A percentile compares a stretch with the other conserved stretches of the same genome.
Conservation (phyloP, 1,140 invertebrate species). For the Dendrolimus kikuchii region DNA sequence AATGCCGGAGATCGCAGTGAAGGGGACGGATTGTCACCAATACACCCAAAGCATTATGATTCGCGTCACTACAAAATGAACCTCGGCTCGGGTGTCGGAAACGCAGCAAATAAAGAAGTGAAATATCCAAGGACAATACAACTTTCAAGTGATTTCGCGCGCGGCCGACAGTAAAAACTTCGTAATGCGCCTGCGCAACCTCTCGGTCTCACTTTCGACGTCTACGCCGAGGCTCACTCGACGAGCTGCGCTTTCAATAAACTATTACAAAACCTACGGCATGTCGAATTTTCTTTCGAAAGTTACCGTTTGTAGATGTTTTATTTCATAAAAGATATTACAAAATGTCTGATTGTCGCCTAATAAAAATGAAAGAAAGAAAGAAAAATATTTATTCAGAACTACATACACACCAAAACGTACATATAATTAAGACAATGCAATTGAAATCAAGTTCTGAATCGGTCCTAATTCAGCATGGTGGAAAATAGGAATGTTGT, state of each 20-base stretch:
- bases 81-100: constrained; percentile 61
- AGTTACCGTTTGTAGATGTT: constrained; percentile 33
- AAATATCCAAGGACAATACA: constrained; percentile 70
- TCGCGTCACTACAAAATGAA: constrained; percentile 51
- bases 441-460: no score
- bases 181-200: constrained; percentile 66
- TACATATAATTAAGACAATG: no score
- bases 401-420: no score
- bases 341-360: background rate
- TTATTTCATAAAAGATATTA: constrained; percentile 13
- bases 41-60: constrained; percentile 45
- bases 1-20: constrained; percentile 43
- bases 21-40: constrained; percentile 40
- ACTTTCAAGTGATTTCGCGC: constrained; percentile 71
- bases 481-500: no score
- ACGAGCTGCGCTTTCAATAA: constrained; percentile 55
- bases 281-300: constrained; percentile 59
- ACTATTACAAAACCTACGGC: constrained; percentile 56
- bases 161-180: constrained; percentile 69
- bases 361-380: background rate
- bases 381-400: no score
- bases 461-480: no score
- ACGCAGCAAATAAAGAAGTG: constrained; percentile 66
- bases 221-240: constrained; percentile 41
- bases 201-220: constrained; percentile 67